Base-by-base conservation (phyloP, 2,797 vertebrate species). In the Pitangus sulphuratus region DNA sequence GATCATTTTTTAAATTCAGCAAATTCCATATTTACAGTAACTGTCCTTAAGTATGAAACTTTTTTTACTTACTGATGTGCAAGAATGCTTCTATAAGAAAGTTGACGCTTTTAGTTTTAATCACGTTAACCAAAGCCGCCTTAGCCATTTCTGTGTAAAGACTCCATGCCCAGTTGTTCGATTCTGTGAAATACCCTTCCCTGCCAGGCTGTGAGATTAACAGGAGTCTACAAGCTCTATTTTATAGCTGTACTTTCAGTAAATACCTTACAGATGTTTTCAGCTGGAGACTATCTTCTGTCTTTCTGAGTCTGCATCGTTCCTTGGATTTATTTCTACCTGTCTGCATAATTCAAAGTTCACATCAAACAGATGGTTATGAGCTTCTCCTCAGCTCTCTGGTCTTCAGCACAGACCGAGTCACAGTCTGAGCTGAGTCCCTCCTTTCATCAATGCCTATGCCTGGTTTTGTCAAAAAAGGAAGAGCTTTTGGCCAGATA, bases 231-330 rank as follows among this genome's bases (percentile, higher is more conserved):
- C 51, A 64, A 70, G 33, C 24, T 84, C 50, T 78, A 30, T 82
- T 84, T 75, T 76, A 84, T 22, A 76, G 16, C 28, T 81, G 12
- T 53, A 25, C 26, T 75, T 84, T 26, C 44, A 28, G 69, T 48
- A 91, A 91, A 79, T 48, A 84, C 44, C 45, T 94, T 79, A 64
- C 68, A 89, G 57, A 81, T 54, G 31, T 78, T 93, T 92, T 78
- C 50, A 61, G 48, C 61, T 50, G 53, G 13, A 70, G 16, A 35
- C 51, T 31, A 14, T 65, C 35, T 83, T 69, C 82, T 47, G 18
- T 85, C 68, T 72, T 58, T 85, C 20, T 45, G 58, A 91, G 57
- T 54, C 47, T 54, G 37, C 58, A 39, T 54, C 25, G 3, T 65
- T 94, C 58, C 48, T 93, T 48, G 54, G 50, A 64, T 82, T 88